Percentiles rank a stretch among this genome's conserved stretches.
Conservation (phyloP, 2,888 invertebrate species). For the Lamellibrachia satsuma region DNA sequence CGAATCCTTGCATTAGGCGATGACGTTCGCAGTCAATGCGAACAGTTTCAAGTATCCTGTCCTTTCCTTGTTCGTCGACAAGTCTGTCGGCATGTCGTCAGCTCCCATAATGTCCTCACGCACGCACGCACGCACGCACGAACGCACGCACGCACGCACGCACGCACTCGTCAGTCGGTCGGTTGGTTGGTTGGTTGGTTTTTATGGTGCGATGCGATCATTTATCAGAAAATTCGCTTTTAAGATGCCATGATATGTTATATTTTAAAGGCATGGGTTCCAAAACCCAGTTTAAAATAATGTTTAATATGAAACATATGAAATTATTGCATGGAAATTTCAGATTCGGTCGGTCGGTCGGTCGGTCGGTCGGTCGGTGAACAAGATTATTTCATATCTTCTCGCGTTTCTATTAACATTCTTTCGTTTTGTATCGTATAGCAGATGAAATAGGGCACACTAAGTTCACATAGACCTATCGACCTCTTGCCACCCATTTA, state of each 20-base stretch:
- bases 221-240: no score
- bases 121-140: background rate
- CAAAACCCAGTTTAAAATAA: no score
- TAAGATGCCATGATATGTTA: no score
- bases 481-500: background rate
- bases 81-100: no score
- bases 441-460: background rate
- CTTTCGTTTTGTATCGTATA: background rate
- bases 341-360: background rate
- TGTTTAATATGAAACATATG: no score
- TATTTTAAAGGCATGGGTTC: no score
- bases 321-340: no score
- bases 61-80: no score
- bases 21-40: background rate
- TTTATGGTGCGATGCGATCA: no score
- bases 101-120: background rate
- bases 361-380: conserved; percentile 10
- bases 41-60: background rate
- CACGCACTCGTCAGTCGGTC: background rate
- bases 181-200: background rate
- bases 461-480: background rate
- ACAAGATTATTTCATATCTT: background rate
- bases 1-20: background rate
- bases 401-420: background rate
- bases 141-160: background rate